Percentiles rank a stretch among this genome's conserved stretches.
Conservation (phyloP, 2,797 vertebrate genomes). For the Bradypus variegatus region DNA sequence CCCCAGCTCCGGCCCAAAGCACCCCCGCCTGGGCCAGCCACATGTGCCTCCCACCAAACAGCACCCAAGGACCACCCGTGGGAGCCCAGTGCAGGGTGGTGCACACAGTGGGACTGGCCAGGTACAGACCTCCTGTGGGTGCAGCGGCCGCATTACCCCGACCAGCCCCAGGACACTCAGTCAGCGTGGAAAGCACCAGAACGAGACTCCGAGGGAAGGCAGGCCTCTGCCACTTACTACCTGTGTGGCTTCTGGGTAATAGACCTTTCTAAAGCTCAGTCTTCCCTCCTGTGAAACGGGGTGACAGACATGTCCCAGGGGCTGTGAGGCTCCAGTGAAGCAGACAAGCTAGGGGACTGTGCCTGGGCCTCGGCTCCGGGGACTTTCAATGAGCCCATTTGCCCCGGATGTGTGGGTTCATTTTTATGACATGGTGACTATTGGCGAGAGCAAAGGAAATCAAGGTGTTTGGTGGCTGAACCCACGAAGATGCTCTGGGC, state of each 20-base stretch:
- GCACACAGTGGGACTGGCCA: rapidly evolving
- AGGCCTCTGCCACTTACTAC: background rate
- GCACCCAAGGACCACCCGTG: no score
- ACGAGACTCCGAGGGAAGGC: background rate
- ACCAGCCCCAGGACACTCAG: rapidly evolving
- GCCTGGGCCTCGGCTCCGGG: background rate
- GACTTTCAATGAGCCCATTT: no score
- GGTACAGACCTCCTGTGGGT: background rate
- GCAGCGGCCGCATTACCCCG: background rate
- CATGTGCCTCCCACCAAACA: rapidly evolving
- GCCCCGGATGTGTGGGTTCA: background rate
- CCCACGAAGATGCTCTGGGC: background rate
- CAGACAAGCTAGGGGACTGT: background rate
- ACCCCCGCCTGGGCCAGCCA: background rate
- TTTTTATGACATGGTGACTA: background rate
- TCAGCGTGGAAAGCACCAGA: background rate
- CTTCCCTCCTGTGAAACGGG: background rate
- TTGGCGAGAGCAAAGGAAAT: background rate
- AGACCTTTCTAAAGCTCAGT: background rate
- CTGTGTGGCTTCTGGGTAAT: background rate
- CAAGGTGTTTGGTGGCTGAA: background rate
- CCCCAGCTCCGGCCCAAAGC: no score
- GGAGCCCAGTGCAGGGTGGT: background rate
- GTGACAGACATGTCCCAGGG: background rate
- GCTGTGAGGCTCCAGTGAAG: background rate